Evolutionary conservation across 2,888 invertebrate genomes (phyloP).

Genomic region (Xestobium rufovillosum): DNA sequence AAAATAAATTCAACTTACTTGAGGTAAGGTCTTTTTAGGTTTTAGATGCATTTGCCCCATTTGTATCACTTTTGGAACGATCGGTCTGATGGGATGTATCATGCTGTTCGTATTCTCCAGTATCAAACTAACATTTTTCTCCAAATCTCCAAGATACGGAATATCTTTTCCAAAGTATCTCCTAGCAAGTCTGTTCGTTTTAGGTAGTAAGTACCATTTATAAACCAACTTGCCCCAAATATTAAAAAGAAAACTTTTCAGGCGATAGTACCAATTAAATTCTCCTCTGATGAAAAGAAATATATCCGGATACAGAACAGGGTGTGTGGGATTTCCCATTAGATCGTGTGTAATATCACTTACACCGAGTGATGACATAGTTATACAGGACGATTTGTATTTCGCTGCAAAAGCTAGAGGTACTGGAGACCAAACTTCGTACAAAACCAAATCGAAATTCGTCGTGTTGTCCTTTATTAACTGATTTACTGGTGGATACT

Average conservation of each 20-base stretch:
- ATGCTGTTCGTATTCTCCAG: slow-evolving; percentile 40
- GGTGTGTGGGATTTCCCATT: slow-evolving; percentile 29
- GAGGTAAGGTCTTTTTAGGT: slow-evolving; percentile 37
- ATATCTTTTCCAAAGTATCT: slow-evolving; percentile 20
- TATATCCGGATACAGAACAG: slow-evolving; percentile 26
- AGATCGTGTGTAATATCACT: slow-evolving; percentile 22
- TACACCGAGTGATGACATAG: slow-evolving; percentile 24
- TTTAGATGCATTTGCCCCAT: slow-evolving; percentile 38
- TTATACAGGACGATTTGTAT: slow-evolving; percentile 7
- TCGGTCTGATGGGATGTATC: slow-evolving; percentile 36
- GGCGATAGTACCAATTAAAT: too few species aligned
- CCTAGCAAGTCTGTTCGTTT: slow-evolving; percentile 13
- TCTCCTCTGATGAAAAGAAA: slow-evolving; percentile 13
- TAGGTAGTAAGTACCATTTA: slow-evolving; percentile 12
- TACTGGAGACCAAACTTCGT: background rate
- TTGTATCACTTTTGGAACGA: slow-evolving; percentile 39
- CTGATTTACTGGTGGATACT: background rate
- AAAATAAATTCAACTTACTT: slow-evolving; percentile 33
- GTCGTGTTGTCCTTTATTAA: slow-evolving; percentile 1
- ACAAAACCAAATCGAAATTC: background rate
- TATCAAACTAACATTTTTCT: slow-evolving; percentile 34
- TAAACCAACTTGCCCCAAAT: slow-evolving; percentile 12
- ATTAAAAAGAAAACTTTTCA: too few species aligned
- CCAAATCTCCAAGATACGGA: slow-evolving; percentile 22
- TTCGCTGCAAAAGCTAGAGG: slow-evolving; percentile 8